Conservation (phyloP, 2,888 invertebrate species). For the Tanytarsus gracilentus region DNA sequence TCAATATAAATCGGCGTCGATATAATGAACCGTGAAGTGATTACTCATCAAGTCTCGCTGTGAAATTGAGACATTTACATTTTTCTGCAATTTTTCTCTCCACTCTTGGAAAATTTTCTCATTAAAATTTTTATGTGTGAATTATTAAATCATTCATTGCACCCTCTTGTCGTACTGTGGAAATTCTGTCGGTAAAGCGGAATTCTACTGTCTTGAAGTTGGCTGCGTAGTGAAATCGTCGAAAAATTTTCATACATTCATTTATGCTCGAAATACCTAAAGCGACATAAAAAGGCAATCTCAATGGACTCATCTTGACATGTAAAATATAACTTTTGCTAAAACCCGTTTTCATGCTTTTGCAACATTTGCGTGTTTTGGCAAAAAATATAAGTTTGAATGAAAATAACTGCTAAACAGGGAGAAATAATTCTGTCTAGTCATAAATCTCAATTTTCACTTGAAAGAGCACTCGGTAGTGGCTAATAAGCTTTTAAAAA, state of each 20-base stretch:
- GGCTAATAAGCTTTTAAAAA: slow-evolving; percentile 3
- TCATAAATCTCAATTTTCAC: slow-evolving; percentile 14
- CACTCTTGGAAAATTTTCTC: slow-evolving; percentile 10
- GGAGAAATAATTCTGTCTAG: not conserved
- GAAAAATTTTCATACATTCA: not conserved
- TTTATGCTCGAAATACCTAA: no score
- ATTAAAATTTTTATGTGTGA: slow-evolving; percentile 9
- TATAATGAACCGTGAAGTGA: no score
- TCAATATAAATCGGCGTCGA: no score
- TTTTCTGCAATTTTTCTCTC: not conserved
- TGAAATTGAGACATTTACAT: not conserved
- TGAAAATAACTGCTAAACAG: not conserved
- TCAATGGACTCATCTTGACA: slow-evolving; percentile 9
- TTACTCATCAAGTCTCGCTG: no score
- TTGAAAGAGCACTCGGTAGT: not conserved
- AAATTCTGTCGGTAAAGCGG: slow-evolving; percentile 4
- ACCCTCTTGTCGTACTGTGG: no score
- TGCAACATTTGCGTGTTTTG: not conserved
- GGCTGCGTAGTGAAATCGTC: not conserved
- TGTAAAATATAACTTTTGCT: not conserved
- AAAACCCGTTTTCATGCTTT: not conserved
- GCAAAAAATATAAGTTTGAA: not conserved
- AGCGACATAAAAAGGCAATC: not conserved
- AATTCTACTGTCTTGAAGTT: slow-evolving; percentile 6
- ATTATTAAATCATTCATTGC: no score